Base-by-base conservation (phyloP, 1,140 invertebrate species). In the Macrosteles quadrilineatus region DNA sequence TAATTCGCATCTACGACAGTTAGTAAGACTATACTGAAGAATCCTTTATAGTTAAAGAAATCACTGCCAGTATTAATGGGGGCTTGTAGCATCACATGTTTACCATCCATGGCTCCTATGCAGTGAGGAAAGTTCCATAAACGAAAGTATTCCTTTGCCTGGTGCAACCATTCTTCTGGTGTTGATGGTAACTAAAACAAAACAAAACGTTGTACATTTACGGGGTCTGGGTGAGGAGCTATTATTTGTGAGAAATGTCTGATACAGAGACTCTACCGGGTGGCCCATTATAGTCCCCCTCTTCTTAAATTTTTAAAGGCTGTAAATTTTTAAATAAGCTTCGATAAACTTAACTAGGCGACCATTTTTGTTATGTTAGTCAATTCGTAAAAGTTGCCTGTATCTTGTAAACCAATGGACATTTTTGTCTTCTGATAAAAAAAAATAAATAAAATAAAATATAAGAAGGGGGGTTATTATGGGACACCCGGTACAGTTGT, bases 11-110 rank as follows among this genome's bases (percentile, higher is more conserved):
- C 79, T 83, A 65, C 85, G n/a, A n/a, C n/a, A n/a, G n/a, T n/a
- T n/a, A n/a, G n/a, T n/a, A n/a, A n/a, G n/a, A n/a, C n/a, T n/a
- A 85, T 80, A 65, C 81, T 83, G 75, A 81, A 83, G 55, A 73
- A 79, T 29, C 77, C 74, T 68, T 85, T 86, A 70, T 85, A 85
- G 73, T 86, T 86, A 53, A 77, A 83, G 78, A 77, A 86, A 12
- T 78, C 74, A 9, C 75, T 74, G 64, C 84, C 83, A 71, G 76
- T 78, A 40, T 79, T 72, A 25, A 45, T 11, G 36, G 83, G 82
- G 1, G 64, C 71, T 74, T 78, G 69, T 30, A 84, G 79, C 0
- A n/a, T n/a, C n/a, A n/a, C n/a, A n/a, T n/a, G n/a, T n/a, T n/a
- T n/a, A n/a, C n/a, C n/a, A n/a, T n/a, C n/a, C n/a, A n/a, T n/a